Conservation (phyloP, 2,888 invertebrate genomes). For the Isoperla grammatica region DNA sequence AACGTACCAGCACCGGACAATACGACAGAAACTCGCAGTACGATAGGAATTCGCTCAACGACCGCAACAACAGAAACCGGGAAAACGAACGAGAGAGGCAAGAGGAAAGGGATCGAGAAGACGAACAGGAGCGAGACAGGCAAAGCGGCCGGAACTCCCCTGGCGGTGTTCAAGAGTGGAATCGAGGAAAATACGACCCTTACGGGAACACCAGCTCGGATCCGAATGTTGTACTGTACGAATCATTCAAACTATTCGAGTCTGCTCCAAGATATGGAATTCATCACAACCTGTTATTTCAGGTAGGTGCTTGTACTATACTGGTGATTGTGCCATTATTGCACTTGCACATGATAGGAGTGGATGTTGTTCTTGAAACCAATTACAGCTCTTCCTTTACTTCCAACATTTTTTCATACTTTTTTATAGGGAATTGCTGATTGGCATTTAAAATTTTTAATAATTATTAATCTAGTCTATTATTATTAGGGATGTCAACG, state of each 20-base stretch:
- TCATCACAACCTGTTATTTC: conserved; percentile 70
- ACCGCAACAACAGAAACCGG: neutral
- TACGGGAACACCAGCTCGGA: conserved; percentile 33
- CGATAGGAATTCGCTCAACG: neutral
- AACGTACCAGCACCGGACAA: neutral
- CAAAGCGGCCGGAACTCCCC: neutral
- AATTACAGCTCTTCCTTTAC: neutral
- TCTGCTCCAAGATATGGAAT: conserved; percentile 62
- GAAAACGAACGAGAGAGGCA: neutral
- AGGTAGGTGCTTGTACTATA: conserved; percentile 53
- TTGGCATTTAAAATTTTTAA: too few species aligned
- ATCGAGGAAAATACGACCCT: conserved; percentile 41
- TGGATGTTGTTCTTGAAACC: too few species aligned
- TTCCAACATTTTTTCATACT: too few species aligned
- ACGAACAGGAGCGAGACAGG: neutral
- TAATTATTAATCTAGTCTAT: too few species aligned
- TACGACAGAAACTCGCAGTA: neutral
- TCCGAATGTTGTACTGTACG: conserved; percentile 41
- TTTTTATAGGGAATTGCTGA: too few species aligned
- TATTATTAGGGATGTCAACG: too few species aligned
- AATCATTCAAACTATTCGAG: conserved; percentile 67
- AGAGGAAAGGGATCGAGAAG: neutral
- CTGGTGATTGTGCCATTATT: neutral
- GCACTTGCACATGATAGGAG: neutral
- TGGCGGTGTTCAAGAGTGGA: neutral